Base-by-base conservation (phyloP, 1,140 invertebrate genomes). In the Drosophila melanogaster region DNA sequence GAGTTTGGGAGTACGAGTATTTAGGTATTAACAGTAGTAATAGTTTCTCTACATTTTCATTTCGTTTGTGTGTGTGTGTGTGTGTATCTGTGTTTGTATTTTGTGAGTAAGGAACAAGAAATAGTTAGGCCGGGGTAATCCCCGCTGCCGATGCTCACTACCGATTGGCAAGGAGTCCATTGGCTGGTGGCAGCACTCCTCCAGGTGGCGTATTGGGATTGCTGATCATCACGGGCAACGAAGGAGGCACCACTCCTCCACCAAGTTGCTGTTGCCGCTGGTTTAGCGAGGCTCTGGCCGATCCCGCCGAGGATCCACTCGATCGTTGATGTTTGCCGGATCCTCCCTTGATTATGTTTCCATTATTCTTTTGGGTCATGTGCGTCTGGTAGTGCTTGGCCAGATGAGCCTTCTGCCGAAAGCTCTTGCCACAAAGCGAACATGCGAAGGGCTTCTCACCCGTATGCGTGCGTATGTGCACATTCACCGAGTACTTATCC, bases 321-420 rank as follows among this genome's bases (percentile, higher is more conserved):
- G 56, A 55, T 10, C 90, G 76, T 37, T 81, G 90, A 43, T 91
- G 91, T 38, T 91, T 91, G 7, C 65, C 56, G 4, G 89, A 71
- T 2, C 69, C 77, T 22, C 86, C 84, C 47, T 92, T 92, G 54
- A 92, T 89, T 30, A 91, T 79, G 80, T 49, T 89, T 8, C 90
- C 90, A 33, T 91, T 92, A 41, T 94, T 95, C 85, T 96, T 96
- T 87, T 96, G 96, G 8, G 96, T 96, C 64, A 97, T 95, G 92
- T 99, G 98, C 17, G 98, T 99, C 92, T 98, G 97, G 92, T 99
- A 98, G 92, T 99, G 98, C 92, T 99, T 99, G 57, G 98, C 98
- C 55, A 99, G 94, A 92, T 99, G 98, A 0, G 98, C 98, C 92
- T 99, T 99, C 92, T 99, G 98, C 15, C 98, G 94, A 93, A 98